These are phyloP conservation scores for Manacus vitellinus DNA, from an alignment of 2,113 vertebrate species.

Conservation along the genomic window DNA sequence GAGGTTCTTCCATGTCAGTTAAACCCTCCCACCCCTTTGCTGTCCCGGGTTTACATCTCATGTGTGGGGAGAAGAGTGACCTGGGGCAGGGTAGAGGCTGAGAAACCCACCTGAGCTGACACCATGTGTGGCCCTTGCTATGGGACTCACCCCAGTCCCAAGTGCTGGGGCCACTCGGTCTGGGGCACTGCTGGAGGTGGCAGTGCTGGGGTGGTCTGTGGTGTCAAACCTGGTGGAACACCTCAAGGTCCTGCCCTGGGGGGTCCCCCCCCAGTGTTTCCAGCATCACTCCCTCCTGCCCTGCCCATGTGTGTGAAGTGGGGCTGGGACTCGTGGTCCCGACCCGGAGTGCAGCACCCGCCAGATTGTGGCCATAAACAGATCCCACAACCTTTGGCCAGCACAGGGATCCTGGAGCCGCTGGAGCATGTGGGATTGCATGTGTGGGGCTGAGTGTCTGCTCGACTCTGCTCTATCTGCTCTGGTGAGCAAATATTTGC, in stretches of 20 bases:
- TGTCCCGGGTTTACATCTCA: accelerated
- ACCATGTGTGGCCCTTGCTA: accelerated
- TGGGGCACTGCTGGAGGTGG: not conserved
- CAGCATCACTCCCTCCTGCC: not conserved
- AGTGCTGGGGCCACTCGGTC: accelerated
- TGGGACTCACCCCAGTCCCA: not conserved
- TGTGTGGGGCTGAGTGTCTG: not conserved
- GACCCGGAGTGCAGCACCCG: accelerated
- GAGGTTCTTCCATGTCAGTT: not conserved
- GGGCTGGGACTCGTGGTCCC: accelerated
- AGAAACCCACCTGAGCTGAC: not conserved
- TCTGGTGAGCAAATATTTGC: constrained; percentile 33
- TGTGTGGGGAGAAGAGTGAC: accelerated
- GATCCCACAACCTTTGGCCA: not conserved
- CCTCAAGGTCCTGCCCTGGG: not conserved
- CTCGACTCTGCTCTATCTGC: not conserved
- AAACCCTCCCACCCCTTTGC: not conserved
- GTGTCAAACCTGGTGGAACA: not conserved
- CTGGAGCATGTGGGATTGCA: not conserved
- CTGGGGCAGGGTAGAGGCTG: not conserved
- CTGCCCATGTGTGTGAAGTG: accelerated
- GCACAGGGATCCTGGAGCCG: accelerated
- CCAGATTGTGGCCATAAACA: not conserved
- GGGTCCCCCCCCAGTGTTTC: accelerated
- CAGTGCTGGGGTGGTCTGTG: not conserved